These are phyloP conservation scores for Perognathus longimembris DNA, from an alignment of 2,113 vertebrate species.

Conservation along the genomic window DNA sequence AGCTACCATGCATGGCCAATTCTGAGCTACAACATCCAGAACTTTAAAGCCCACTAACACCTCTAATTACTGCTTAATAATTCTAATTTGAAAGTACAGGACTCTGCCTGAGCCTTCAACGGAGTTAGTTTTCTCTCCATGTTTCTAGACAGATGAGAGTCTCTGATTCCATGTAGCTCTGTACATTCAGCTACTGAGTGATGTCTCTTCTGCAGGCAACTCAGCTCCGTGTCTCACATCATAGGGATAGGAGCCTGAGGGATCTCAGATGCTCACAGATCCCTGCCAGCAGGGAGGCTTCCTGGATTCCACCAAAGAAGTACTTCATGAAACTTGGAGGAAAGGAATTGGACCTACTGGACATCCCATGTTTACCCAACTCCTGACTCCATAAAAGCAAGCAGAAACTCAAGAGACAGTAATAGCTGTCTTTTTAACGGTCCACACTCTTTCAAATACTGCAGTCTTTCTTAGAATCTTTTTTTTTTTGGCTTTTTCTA, in stretches of 20 bases:
- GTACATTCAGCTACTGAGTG: neutral
- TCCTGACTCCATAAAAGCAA: neutral
- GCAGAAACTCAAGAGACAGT: neutral
- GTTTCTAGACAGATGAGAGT: neutral
- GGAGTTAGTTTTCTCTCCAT: neutral
- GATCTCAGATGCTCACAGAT: neutral
- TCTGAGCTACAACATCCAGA: neutral
- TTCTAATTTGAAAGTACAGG: neutral
- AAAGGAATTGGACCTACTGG: neutral
- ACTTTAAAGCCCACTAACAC: neutral
- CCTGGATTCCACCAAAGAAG: neutral
- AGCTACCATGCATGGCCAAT: no score
- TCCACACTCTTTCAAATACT: neutral
- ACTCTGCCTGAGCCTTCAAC: neutral
- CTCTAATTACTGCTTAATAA: neutral
- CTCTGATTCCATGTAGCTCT: neutral
- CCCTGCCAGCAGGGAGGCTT: neutral
- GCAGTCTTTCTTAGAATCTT: slow-evolving; percentile 28
- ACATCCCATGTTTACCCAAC: neutral
- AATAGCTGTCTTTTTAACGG: neutral
- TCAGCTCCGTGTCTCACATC: neutral
- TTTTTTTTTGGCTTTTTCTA: neutral
- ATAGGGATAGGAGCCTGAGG: neutral
- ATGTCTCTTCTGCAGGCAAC: neutral
- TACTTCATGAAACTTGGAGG: neutral